Evolutionary conservation across 2,113 vertebrate species (phyloP).

Genomic region (Phocoena phocoena): DNA sequence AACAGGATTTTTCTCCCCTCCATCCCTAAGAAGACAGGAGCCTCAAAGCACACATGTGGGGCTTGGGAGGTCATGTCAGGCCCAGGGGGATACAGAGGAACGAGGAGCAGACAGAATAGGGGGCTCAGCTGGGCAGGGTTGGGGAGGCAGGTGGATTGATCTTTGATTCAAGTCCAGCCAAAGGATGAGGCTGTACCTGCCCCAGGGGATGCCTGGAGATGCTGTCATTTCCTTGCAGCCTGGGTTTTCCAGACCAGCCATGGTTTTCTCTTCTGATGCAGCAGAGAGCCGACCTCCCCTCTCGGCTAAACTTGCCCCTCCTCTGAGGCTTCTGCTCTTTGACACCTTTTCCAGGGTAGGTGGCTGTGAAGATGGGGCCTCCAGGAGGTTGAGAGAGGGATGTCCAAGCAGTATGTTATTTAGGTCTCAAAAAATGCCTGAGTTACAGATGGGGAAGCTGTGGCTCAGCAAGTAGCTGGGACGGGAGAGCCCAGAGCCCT

Average conservation of each 20-base stretch:
- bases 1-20: neutral
- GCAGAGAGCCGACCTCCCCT: neutral
- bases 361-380: neutral
- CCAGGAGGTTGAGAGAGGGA: neutral
- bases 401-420: neutral
- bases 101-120: neutral
- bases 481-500: neutral
- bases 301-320: neutral
- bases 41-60: neutral
- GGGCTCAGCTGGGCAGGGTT: neutral
- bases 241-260: rapidly evolving
- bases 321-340: neutral
- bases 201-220: neutral
- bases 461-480: neutral
- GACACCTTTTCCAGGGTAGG: neutral
- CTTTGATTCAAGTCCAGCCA: neutral
- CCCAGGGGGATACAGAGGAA: neutral
- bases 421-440: neutral
- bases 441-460: neutral
- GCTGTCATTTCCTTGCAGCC: neutral
- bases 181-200: neutral
- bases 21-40: neutral
- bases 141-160: neutral
- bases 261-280: neutral
- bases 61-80: neutral